Percentiles rank a stretch among this genome's conserved stretches.
Conservation (phyloP, 1,140 invertebrate genomes). For the Drosophila sucinea region DNA sequence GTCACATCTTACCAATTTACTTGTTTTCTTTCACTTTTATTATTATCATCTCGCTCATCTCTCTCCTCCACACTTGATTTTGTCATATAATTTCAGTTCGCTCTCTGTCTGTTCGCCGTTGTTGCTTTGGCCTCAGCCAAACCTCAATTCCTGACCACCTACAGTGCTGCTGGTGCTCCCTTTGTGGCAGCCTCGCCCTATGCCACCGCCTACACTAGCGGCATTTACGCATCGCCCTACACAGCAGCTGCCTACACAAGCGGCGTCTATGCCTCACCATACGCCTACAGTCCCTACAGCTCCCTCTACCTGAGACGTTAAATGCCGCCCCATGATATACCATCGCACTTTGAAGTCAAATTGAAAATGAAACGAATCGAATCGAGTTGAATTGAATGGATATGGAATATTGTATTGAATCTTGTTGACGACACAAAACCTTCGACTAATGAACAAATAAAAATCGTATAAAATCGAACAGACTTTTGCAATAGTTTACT, state of each 20-base stretch:
- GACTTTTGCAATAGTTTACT: constrained; percentile 35
- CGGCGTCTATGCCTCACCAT: constrained; percentile 32
- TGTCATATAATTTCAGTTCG: constrained; percentile 50
- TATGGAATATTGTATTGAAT: constrained; percentile 39
- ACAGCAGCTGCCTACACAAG: constrained; percentile 58
- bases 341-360: neutral
- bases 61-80: neutral
- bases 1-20: neutral
- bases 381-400: constrained; percentile 8
- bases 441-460: constrained; percentile 53
- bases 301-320: constrained; percentile 65
- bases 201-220: constrained; percentile 61
- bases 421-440: constrained; percentile 31
- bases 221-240: constrained; percentile 66
- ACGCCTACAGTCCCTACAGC: constrained; percentile 69
- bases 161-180: constrained; percentile 57
- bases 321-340: neutral
- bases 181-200: constrained; percentile 67
- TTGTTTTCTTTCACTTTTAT: constrained; percentile 8
- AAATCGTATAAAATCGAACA: constrained; percentile 45
- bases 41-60: neutral
- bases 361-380: neutral
- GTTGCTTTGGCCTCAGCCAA: constrained; percentile 73
- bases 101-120: constrained; percentile 70
- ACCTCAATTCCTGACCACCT: constrained; percentile 68